Percentiles rank a stretch among this genome's conserved stretches.
phyloP scores from a whole-genome alignment of 2,797 vertebrate species.

The Diglossa cyanea region DNA sequence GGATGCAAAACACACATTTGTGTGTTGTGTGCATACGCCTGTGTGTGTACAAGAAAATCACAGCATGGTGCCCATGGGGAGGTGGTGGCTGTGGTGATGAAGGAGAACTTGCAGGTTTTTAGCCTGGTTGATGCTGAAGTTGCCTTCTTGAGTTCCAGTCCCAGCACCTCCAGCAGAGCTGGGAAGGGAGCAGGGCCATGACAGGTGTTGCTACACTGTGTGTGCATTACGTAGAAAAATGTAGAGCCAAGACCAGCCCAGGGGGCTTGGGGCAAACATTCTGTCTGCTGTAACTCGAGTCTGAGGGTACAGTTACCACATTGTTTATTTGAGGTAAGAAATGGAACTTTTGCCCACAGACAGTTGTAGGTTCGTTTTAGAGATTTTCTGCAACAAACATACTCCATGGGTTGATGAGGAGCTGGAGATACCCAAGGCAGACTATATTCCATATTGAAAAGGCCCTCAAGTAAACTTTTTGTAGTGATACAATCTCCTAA shows the following conservation, averaged over 20 bases:
- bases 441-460: neutral
- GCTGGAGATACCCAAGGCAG: neutral
- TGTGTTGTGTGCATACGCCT: neutral
- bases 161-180: neutral
- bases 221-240: neutral
- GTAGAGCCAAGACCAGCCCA: neutral
- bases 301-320: neutral
- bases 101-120: neutral
- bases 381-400: neutral
- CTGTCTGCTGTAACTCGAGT: neutral
- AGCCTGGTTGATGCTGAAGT: neutral
- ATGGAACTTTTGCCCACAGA: neutral
- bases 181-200: neutral
- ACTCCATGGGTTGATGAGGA: neutral
- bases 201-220: neutral
- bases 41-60: neutral
- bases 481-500: neutral
- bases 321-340: neutral
- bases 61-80: neutral
- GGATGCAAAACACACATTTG: fast-evolving
- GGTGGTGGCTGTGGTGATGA: neutral
- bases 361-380: neutral
- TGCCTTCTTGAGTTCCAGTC: neutral
- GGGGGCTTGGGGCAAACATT: neutral
- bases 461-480: neutral